Evolutionary conservation across 1,140 invertebrate genomes (phyloP).

Genomic region (Eulimnadia texana): DNA sequence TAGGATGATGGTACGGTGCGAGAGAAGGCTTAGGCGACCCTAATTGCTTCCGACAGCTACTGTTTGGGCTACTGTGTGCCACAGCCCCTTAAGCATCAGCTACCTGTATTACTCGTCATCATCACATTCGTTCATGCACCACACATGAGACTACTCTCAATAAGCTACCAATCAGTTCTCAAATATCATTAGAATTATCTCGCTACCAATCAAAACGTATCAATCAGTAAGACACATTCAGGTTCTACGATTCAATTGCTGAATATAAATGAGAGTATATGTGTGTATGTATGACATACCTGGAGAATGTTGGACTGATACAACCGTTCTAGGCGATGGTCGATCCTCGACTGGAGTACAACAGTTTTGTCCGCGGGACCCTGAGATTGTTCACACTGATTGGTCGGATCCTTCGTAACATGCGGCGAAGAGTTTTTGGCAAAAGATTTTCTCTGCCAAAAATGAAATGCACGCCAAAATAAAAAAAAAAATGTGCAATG

Average conservation of each 20-base stretch:
- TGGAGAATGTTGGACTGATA: background rate
- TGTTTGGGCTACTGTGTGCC: background rate
- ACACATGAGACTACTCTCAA: no score
- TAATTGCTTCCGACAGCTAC: background rate
- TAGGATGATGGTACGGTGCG: background rate
- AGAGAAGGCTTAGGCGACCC: background rate
- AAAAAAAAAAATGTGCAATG: no score
- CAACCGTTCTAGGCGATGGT: background rate
- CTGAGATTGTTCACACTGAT: background rate
- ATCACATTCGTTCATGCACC: background rate
- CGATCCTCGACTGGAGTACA: background rate
- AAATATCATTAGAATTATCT: no score
- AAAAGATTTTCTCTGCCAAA: no score
- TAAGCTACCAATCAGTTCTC: no score
- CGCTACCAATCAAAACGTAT: no score
- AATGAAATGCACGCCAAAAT: no score
- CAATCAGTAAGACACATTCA: no score
- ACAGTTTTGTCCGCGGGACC: background rate
- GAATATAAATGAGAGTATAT: background rate
- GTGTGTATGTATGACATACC: background rate
- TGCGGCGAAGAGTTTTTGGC: no score
- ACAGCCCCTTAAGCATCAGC: background rate
- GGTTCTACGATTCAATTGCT: no score
- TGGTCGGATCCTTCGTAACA: no score
- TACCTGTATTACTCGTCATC: background rate